Conservation (phyloP, 2,113 vertebrate species). For the Balaeniceps rex region DNA sequence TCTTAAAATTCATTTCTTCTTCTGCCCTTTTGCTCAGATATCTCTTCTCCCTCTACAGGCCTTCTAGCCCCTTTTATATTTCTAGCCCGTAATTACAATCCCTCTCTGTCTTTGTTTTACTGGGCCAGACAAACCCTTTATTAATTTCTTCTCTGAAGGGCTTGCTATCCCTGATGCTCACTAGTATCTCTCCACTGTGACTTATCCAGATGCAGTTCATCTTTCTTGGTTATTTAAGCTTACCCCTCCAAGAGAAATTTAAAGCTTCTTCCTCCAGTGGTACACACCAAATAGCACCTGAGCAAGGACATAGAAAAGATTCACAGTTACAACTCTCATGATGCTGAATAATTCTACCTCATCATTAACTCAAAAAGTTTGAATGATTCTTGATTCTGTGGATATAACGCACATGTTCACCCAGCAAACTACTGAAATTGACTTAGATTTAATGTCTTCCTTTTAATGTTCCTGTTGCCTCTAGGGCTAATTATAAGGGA, state of each 20-base stretch:
- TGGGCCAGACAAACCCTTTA: background rate
- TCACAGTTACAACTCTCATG: background rate
- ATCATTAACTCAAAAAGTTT: background rate
- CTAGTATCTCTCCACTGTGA: background rate
- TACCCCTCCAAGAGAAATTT: background rate
- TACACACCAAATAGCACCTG: background rate
- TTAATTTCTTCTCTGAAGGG: background rate
- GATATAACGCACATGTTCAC: background rate
- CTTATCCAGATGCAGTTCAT: background rate
- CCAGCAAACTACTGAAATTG: background rate
- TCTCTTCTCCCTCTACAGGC: background rate
- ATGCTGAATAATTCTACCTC: background rate
- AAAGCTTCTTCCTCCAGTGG: background rate
- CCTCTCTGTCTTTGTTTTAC: background rate
- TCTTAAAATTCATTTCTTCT: background rate
- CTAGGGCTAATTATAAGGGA: background rate
- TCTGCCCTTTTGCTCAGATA: background rate
- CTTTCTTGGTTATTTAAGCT: background rate
- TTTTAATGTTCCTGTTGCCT: background rate
- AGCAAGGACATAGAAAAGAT: background rate
- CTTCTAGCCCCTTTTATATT: background rate
- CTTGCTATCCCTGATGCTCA: background rate
- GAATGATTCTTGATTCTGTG: background rate
- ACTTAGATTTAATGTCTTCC: background rate
- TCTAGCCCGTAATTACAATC: background rate